Conservation (phyloP, 2,888 invertebrate genomes). For the Helleia helle region DNA sequence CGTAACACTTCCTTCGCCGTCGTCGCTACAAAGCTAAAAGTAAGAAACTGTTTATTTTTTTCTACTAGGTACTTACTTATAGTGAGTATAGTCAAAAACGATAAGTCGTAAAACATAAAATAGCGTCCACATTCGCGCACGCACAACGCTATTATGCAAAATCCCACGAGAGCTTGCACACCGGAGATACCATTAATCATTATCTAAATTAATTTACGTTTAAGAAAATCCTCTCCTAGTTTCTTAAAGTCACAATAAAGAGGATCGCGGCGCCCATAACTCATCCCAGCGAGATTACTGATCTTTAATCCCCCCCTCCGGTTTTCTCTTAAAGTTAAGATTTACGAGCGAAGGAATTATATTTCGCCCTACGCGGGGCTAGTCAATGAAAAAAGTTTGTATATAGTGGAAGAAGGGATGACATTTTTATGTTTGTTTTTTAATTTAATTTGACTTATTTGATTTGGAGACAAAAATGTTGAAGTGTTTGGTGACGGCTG, state of each 20-base stretch:
- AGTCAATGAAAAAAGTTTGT: conserved; percentile 65
- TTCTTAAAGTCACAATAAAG: conserved; percentile 75
- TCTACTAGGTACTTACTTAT: no score
- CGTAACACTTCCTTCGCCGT: no score
- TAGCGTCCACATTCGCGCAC: no score
- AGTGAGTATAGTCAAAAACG: background rate
- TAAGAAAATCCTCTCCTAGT: conserved; percentile 71
- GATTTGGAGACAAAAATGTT: no score
- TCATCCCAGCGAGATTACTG: conserved; percentile 82
- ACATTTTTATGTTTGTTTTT: conserved; percentile 10
- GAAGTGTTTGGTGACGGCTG: no score
- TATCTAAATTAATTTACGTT: conserved; percentile 74
- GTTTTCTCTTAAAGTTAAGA: conserved; percentile 81
- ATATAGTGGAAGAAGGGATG: conserved; percentile 23
- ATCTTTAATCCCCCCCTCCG: conserved; percentile 82
- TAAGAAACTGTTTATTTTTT: no score
- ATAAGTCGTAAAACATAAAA: no score
- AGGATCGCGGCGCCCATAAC: conserved; percentile 75
- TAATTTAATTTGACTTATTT: conserved; percentile 42
- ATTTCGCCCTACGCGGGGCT: conserved; percentile 74
- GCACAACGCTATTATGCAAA: conserved; percentile 71
- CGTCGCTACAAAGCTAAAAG: no score
- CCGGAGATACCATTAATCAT: conserved; percentile 66
- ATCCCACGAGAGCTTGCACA: conserved; percentile 49
- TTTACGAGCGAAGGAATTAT: conserved; percentile 81